These are phyloP conservation scores for Psephotus haematonotus DNA, from an alignment of 2,113 vertebrate genomes.

Conservation along the genomic window DNA sequence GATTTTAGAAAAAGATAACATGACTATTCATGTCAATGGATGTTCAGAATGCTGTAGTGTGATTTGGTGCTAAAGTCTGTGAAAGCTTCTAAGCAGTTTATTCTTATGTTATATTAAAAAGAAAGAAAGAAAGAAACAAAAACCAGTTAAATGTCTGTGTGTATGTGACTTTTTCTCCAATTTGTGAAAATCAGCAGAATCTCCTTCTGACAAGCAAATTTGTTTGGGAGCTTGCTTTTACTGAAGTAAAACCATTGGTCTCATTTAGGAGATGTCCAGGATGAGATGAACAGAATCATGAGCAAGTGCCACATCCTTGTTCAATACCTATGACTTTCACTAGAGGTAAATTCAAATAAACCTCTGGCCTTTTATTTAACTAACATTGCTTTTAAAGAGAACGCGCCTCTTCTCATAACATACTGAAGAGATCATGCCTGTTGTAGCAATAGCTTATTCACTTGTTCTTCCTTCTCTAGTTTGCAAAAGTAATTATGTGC, in stretches of 20 bases:
- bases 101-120: background rate
- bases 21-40: background rate
- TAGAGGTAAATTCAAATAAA: background rate
- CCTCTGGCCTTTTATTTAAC: background rate
- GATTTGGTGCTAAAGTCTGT: background rate
- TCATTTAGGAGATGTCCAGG: background rate
- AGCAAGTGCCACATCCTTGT: background rate
- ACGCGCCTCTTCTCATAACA: fast-evolving
- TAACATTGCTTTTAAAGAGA: background rate
- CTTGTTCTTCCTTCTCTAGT: background rate
- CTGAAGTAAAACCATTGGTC: background rate
- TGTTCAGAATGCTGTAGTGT: background rate
- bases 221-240: background rate
- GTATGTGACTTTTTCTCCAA: background rate
- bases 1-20: background rate
- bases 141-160: background rate
- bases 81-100: background rate
- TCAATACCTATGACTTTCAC: background rate
- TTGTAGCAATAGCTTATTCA: background rate
- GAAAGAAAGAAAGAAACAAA: background rate
- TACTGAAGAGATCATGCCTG: background rate
- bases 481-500: background rate
- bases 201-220: background rate
- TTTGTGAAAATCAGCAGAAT: background rate
- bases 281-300: background rate